These are phyloP conservation scores for Saimiri boliviensis DNA, from an alignment of 2,113 vertebrate species.

Conservation along the genomic window DNA sequence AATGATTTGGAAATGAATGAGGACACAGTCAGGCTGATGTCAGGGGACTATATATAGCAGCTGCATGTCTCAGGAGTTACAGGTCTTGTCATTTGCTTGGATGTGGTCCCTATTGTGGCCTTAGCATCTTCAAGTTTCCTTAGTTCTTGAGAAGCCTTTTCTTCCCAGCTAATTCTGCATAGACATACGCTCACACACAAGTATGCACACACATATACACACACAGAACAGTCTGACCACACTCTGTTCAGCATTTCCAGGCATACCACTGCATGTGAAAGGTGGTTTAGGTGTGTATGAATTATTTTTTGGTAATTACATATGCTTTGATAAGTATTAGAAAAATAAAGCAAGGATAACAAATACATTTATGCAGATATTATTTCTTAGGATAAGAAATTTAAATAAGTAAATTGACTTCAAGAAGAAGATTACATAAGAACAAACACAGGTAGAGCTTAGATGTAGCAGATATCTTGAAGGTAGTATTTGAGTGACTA, in stretches of 20 bases:
- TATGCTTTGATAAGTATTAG: not conserved
- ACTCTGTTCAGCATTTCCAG: not conserved
- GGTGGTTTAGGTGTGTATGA: not conserved
- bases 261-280: not conserved
- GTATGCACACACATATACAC: not conserved
- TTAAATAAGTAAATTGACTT: not conserved
- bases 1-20: constrained; percentile 37
- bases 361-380: not conserved
- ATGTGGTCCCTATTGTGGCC: not conserved
- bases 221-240: not conserved
- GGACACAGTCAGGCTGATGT: not conserved
- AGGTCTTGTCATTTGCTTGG: constrained; percentile 13
- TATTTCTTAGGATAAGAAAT: constrained; percentile 6
- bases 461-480: not conserved
- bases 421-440: not conserved
- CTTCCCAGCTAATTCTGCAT: not conserved
- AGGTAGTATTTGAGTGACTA: not conserved
- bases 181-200: not conserved
- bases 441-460: not conserved
- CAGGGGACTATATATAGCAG: not conserved
- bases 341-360: not conserved
- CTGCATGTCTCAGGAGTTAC: not conserved
- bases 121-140: not conserved
- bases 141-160: not conserved
- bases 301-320: not conserved